A percentile compares a stretch with the other conserved stretches of the same genome.
Conservation (phyloP, 1,140 invertebrate genomes). For the Spodoptera litura region DNA sequence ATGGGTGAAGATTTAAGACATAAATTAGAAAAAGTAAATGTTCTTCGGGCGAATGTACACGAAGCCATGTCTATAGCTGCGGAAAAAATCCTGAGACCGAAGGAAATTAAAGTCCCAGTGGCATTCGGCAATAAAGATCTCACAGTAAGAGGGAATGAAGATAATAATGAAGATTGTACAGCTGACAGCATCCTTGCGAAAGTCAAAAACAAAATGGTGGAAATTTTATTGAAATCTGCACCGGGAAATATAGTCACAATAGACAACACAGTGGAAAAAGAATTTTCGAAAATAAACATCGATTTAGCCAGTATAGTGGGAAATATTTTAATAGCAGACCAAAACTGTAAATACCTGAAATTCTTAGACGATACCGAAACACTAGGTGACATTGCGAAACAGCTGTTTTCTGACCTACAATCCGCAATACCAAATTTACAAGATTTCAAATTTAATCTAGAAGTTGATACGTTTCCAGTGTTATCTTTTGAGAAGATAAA, state of each 20-base stretch:
- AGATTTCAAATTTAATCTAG: too few relatives aligned
- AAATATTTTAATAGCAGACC: too few relatives aligned
- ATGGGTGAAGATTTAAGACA: not conserved
- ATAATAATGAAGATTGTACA: not conserved
- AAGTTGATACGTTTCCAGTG: not conserved
- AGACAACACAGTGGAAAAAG: not conserved
- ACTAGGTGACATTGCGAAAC: too few relatives aligned
- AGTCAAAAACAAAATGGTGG: too few relatives aligned
- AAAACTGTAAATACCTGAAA: too few relatives aligned
- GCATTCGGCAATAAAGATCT: constrained; percentile 17
- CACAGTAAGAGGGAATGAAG: constrained; percentile 5
- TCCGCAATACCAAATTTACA: too few relatives aligned
- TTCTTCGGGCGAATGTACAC: not conserved
- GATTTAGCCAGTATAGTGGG: too few relatives aligned
- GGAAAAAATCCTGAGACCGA: not conserved
- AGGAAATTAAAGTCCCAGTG: not conserved
- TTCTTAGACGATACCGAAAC: too few relatives aligned
- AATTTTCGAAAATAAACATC: too few relatives aligned
- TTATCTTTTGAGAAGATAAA: not conserved
- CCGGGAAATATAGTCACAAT: constrained; percentile 3
- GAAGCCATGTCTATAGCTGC: not conserved
- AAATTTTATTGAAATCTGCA: not conserved
- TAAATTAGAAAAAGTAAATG: not conserved
- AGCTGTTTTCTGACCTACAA: too few relatives aligned
- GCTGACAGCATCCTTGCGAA: too few relatives aligned